phyloP scores from a whole-genome alignment of 2,888 invertebrate species.

The Troides aeacus region DNA sequence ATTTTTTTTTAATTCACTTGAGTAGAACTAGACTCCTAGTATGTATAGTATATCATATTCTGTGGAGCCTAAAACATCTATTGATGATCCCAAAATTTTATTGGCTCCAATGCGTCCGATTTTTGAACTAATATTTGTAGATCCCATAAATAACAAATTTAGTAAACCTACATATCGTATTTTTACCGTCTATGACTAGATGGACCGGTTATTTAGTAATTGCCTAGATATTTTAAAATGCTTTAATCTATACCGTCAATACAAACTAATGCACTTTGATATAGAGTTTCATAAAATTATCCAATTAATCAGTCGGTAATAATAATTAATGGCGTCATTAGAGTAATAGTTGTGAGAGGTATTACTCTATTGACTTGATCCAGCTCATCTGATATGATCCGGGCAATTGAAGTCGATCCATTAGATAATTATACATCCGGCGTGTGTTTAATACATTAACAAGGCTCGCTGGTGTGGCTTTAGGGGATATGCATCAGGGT shows the following conservation, averaged over 20 bases:
- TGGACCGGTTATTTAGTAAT: no score
- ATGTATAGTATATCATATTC: no score
- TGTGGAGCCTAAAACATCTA: no score
- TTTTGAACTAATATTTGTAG: no score
- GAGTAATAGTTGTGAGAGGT: conserved; percentile 6
- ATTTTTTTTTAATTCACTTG: no score
- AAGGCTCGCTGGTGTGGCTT: conserved; percentile 17
- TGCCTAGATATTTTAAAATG: no score
- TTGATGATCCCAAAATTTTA: no score
- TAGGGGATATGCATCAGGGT: conserved; percentile 8
- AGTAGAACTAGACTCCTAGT: no score
- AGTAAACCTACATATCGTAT: no score
- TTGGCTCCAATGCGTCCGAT: no score
- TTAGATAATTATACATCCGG: conserved; percentile 25
- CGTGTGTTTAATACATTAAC: conserved; percentile 27
- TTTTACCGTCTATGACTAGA: no score
- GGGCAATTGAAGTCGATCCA: conserved; percentile 26
- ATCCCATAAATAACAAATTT: no score
- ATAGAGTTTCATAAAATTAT: conserved; percentile 12
- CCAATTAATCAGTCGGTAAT: conserved; percentile 19
- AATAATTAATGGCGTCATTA: conserved; percentile 25
- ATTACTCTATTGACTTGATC: conserved; percentile 26
- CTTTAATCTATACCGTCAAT: not conserved
- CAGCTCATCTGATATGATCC: conserved; percentile 27
- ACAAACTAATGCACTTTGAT: conserved; percentile 3